Evolutionary conservation across 2,888 invertebrate genomes (phyloP), one percentile per base, ranked within the genome.

Genomic region (Rhodophaea formosa): DNA sequence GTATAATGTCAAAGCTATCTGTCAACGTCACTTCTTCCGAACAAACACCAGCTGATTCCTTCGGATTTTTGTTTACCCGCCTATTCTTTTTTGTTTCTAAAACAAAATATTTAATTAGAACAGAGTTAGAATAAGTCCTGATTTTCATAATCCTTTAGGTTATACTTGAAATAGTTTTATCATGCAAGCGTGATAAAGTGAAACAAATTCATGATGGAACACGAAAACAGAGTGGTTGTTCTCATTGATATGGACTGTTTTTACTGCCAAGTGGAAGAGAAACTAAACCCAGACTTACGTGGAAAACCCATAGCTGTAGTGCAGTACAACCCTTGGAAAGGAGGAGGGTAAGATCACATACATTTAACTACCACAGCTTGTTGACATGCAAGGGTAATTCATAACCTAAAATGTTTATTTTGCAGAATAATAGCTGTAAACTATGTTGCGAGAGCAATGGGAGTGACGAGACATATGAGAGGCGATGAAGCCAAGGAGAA

Each of bases 181-280:
- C 12, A 12, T 39, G 39, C 39, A 3, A 39, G n/a, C 39, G 12
- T 39, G 6, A 39, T 6, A 5, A 39, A n/a, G n/a, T 2, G n/a
- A 35, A 35, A 3, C 6, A 12, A 6, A 59, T 29, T 59, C 23
- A 66, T 56, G 62, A 92, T 93, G 93, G 82, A 92, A 53, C 79
- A 76, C 62, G 87, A 90, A 64, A 93, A 94, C 62, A 88, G 96
- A 66, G 93, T 98, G 16, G 92, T 99, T 16, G 94, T 96, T 45
- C 92, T 99, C 53, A 95, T 99, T 53, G 99, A 99, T 81, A 99
- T 99, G 99, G 99, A 99, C 83, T 99, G 99, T 87, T 99, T 99
- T 88, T 99, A 98, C 84, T 99, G 99, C 72, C 99, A 99, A 93
- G 99, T 99, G 1, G 99, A 99, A 88, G 97, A 97, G 75, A 95